A percentile compares a stretch with the other conserved stretches of the same genome.
Conservation (phyloP, 2,888 invertebrate species). For the Laothoe populi region DNA sequence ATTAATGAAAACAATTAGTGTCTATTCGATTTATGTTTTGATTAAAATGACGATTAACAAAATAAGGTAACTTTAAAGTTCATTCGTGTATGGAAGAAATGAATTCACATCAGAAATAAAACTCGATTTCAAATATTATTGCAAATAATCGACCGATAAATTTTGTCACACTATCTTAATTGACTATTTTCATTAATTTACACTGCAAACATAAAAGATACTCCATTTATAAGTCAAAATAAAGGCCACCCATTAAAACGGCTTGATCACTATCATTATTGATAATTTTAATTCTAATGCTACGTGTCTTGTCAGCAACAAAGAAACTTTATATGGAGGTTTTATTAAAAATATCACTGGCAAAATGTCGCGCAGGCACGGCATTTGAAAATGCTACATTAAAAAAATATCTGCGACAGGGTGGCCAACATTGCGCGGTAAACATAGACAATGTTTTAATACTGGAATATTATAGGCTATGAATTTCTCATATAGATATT, state of each 20-base stretch:
- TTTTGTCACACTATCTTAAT: neutral
- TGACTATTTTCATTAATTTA: neutral
- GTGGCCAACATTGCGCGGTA: constrained; percentile 30
- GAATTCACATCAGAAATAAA: neutral
- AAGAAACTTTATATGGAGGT: constrained; percentile 13
- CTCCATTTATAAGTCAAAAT: constrained; percentile 5
- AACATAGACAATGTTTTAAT: constrained; percentile 36
- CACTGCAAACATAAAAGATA: neutral
- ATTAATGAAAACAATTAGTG: neutral
- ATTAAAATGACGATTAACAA: neutral
- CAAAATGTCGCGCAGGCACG: constrained; percentile 16
- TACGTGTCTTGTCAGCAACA: constrained; percentile 5
- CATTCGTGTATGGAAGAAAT: neutral
- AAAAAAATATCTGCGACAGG: constrained; percentile 20
- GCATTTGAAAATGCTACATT: constrained; percentile 22
- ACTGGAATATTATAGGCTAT: neutral
- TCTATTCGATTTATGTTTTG: neutral
- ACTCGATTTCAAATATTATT: neutral
- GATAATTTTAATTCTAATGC: constrained; percentile 16
- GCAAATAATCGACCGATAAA: neutral
- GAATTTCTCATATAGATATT: neutral
- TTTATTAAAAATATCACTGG: constrained; percentile 24
- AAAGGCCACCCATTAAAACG: constrained; percentile 18
- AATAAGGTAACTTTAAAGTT: neutral
- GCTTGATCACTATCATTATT: constrained; percentile 20